A percentile compares a stretch with the other conserved stretches of the same genome.
Evolutionary conservation across 2,888 invertebrate genomes (phyloP).

Genomic region (Julus scandinavius): DNA sequence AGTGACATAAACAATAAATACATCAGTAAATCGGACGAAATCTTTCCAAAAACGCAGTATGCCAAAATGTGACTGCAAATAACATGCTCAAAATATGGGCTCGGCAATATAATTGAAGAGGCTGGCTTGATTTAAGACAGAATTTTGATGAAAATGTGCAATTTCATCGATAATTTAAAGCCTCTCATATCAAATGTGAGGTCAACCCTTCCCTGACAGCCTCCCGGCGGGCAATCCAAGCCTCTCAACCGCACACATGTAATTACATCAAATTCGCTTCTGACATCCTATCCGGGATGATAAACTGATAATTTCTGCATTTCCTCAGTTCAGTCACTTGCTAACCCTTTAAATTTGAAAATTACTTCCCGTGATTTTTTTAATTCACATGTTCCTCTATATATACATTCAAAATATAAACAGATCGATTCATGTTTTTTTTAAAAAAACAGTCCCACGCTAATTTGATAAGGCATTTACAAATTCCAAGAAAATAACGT

Average conservation of each 20-base stretch:
- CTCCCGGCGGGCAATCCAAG: not conserved
- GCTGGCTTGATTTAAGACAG: not conserved
- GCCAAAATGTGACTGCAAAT: not conserved
- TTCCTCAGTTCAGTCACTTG: conserved; percentile 12
- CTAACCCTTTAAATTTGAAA: not conserved
- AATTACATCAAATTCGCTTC: conserved; percentile 29
- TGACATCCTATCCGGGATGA: conserved; percentile 25
- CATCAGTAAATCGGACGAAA: not conserved
- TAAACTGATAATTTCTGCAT: conserved; percentile 21
- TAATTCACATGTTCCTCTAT: not conserved
- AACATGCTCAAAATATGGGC: not conserved
- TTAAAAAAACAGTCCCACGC: not conserved
- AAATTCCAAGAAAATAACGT: conserved; percentile 24
- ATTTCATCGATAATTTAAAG: not conserved
- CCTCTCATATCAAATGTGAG: not conserved
- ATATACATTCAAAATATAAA: not conserved
- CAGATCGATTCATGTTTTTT: not conserved
- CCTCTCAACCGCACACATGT: not conserved
- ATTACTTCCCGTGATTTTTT: conserved; percentile 28
- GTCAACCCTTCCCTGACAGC: conserved; percentile 15
- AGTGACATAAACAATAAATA: too few relatives aligned
- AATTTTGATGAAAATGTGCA: conserved; percentile 12
- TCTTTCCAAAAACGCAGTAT: not conserved
- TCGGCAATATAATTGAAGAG: conserved; percentile 12
- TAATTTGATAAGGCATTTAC: not conserved